Base-by-base conservation (phyloP, 2,888 invertebrate species). In the Hirtodrosophila confusa region DNA sequence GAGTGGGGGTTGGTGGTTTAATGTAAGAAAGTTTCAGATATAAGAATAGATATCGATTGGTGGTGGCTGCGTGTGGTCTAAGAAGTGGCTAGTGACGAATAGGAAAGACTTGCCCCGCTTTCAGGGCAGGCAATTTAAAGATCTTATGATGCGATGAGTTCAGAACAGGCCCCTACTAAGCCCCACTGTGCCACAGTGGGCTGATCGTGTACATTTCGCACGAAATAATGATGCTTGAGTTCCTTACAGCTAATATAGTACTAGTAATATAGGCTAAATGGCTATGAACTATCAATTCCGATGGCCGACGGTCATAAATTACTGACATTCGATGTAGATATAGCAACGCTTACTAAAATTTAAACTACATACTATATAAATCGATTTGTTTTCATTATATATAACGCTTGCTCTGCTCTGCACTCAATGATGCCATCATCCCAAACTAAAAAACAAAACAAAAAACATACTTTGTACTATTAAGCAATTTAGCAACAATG, bases 401-500 rank as follows among this genome's bases (percentile, higher is more conserved):
- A 49, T 67, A 65, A 63, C 67, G 63, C 62, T 70, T 72, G 69
- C 54, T 65, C 75, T 70, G 84, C 80, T 88, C 80, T 75, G 73
- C 75, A 77, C 69, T 76, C 80, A 89, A 90, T 91, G 89, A 91
- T 90, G 88, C 89, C 90, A 90, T 91, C 90, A 91, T 90, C 90
- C 91, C 90, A 88, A 47, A 60, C 44, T 45, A 37, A 12, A 61
- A 65, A 37, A 51, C 40, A 53, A 64, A 41, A 35, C 29, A 36
- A 6, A 33, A 47, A 45, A 82, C 89, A 89, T 88, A 89, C 39
- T 56, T 39, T 41, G 56, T 53, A 47, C 27, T 27, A 6, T 75
- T 47, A 65, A 66, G 58, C 55, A 69, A 68, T 79, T 58, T 75
- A 62, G 66, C 65, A 72, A 80, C 56, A 60, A 69, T 61, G 60